Evolutionary conservation across 1,140 invertebrate species (phyloP).

Genomic region (Drosophila insularis): DNA sequence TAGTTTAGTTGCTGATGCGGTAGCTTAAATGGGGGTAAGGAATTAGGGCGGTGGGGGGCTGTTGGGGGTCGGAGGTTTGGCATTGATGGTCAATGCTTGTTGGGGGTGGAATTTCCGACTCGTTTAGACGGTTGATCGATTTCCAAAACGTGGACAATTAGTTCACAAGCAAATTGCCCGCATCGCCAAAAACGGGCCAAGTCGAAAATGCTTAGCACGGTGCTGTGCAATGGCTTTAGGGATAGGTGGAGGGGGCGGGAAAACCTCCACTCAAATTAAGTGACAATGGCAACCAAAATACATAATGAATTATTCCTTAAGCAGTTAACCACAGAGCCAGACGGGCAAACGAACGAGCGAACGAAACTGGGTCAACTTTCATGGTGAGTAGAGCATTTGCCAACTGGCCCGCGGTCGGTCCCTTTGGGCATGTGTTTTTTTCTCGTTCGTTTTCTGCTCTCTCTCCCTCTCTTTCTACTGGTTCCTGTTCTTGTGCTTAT

Average conservation of each 20-base stretch:
- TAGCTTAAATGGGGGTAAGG: neutral
- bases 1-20: neutral
- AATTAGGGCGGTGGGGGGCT: neutral
- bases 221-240: too few relatives aligned
- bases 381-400: conserved; percentile 39
- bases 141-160: conserved; percentile 62
- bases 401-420: conserved; percentile 27
- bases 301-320: conserved; percentile 79
- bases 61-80: neutral
- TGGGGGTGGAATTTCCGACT: conserved; percentile 5
- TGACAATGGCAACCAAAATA: conserved; percentile 69
- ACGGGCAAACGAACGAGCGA: neutral
- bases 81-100: neutral
- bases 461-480: neutral
- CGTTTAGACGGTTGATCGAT: conserved; percentile 66
- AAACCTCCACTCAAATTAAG: conserved; percentile 68
- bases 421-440: neutral
- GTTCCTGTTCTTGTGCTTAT: neutral
- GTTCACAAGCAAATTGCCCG: conserved; percentile 64
- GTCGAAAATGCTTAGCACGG: neutral
- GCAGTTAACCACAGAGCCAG: conserved; percentile 64
- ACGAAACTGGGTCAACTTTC: conserved; percentile 56
- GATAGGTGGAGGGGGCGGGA: neutral
- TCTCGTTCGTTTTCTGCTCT: neutral
- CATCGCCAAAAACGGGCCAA: conserved; percentile 45